phyloP scores from a whole-genome alignment of 2,113 vertebrate genomes.

The Otus sunia region DNA sequence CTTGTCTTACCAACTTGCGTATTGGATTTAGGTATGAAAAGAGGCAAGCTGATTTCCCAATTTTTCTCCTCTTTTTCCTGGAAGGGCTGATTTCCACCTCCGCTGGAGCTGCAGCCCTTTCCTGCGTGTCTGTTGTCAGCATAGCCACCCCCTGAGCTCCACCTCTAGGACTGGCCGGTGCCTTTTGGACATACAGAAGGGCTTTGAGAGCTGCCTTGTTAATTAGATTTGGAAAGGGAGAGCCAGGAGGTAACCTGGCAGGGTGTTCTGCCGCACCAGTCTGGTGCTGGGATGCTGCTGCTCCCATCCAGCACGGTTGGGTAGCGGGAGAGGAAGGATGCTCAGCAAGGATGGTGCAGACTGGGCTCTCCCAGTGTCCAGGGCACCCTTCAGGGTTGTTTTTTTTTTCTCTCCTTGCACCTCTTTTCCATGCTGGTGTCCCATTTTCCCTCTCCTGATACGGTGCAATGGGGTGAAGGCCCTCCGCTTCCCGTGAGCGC shows the following conservation, averaged over 20 bases:
- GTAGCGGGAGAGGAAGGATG: not conserved
- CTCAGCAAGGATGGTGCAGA: not conserved
- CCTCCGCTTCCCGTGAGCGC: not conserved
- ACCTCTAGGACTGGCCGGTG: not conserved
- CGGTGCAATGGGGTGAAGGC: not conserved
- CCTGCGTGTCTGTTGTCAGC: rapidly evolving
- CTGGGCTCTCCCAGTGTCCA: not conserved
- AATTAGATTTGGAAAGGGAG: not conserved
- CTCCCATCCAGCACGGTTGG: rapidly evolving
- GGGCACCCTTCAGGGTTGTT: not conserved
- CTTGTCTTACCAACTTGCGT: not conserved
- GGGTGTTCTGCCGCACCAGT: rapidly evolving
- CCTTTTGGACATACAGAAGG: not conserved
- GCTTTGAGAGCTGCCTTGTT: not conserved
- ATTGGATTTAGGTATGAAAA: not conserved
- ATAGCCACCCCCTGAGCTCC: not conserved
- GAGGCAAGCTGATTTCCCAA: not conserved
- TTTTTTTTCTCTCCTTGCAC: not conserved
- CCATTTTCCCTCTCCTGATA: not conserved
- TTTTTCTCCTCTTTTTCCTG: not conserved
- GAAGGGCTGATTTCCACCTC: not conserved
- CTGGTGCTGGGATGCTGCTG: not conserved
- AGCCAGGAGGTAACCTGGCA: not conserved
- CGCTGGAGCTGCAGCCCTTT: not conserved
- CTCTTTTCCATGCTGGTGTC: not conserved